Base-by-base conservation (phyloP, 2,888 invertebrate genomes). In the Antitype chi region DNA sequence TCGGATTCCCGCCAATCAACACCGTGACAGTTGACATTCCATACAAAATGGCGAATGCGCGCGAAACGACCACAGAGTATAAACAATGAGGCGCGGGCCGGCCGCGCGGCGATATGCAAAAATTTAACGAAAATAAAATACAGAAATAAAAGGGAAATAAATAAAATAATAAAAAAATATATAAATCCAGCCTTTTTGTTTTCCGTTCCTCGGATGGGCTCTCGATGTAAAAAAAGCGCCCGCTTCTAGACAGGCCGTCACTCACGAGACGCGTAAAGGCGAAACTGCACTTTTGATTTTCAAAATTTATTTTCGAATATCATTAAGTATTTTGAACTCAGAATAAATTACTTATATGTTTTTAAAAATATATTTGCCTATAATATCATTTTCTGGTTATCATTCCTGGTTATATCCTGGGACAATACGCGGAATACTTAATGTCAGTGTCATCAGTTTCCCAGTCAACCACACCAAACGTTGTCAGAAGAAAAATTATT, bases 121-220 rank as follows among this genome's bases (percentile, higher is more conserved):
- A 95, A 94, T 94, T 94, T 95, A 90, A 92, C 92, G 91, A 92
- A 93, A 94, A 94, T 94, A 94, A 95, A 95, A 94, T 91, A 93
- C 90, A 91, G 91, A 93, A 94, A 94, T 94, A 94, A 94, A 93
- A 93, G 91, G 91, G 84, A 85, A 94, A 96, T 95, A 96, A 96
- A 96, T 95, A 96, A 96, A 96, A 95, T 94, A 94, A 95, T 94
- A 96, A 95, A 95, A 94, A 86, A 83, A 88, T 89, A 94, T 95
- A 96, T 94, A 96, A 96, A 96, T 96, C 96, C 96, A 93, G 93
- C 94, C 95, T 96, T 96, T 96, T 96, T 96, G 96, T 96, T 96
- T 95, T 92, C 94, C 93, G 93, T 91, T 94, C 92, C 93, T 94
- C 94, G 95, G 95, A 94, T 94, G 95, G 96, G 96, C 94, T 95